Evolutionary conservation across 2,888 invertebrate species (phyloP).

Genomic region (Plagiodera versicolora): DNA sequence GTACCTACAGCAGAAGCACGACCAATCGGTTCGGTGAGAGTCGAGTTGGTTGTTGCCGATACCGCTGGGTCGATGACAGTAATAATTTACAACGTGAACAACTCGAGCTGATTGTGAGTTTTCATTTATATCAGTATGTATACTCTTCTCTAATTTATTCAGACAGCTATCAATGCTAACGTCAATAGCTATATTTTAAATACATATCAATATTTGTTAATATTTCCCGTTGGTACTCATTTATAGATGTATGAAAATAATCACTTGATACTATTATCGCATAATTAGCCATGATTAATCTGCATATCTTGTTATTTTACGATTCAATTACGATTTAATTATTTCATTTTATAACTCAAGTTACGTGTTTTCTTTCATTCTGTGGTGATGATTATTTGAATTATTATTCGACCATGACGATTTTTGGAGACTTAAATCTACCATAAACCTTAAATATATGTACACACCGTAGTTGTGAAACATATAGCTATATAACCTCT

Average conservation of each 20-base stretch:
- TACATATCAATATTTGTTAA: too few relatives aligned
- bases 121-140: background rate
- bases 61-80: background rate
- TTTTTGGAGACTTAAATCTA: background rate
- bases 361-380: background rate
- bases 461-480: too few relatives aligned
- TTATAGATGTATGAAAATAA: too few relatives aligned
- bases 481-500: too few relatives aligned
- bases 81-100: background rate
- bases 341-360: background rate
- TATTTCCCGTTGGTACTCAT: too few relatives aligned
- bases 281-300: background rate
- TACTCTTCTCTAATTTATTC: background rate
- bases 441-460: too few relatives aligned
- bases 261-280: too few relatives aligned
- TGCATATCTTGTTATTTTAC: background rate
- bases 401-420: background rate
- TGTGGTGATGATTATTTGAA: background rate
- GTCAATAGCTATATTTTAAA: background rate
- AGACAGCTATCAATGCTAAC: background rate
- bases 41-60: background rate
- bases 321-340: background rate
- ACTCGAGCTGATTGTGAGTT: background rate
- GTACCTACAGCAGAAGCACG: background rate
- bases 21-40: slow-evolving; percentile 1